phyloP scores from a whole-genome alignment of 2,797 vertebrate genomes.

The Malurus splendens region DNA sequence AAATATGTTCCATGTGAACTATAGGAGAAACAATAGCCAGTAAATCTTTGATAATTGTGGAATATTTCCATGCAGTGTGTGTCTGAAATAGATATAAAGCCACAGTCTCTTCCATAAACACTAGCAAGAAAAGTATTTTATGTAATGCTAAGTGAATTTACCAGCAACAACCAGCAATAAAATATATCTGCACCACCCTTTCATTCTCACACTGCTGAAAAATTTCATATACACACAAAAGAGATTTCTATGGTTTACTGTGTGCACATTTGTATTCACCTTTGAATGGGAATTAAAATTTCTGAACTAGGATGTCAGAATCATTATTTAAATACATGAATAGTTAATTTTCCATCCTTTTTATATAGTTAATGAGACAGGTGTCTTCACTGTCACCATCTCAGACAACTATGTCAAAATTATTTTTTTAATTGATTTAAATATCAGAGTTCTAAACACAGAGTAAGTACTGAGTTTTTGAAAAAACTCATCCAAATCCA shows the following conservation, averaged over 20 bases:
- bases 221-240: not conserved
- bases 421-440: not conserved
- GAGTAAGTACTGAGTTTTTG: not conserved
- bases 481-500: not conserved
- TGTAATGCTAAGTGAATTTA: not conserved
- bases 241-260: not conserved
- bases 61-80: not conserved
- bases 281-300: not conserved
- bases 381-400: not conserved
- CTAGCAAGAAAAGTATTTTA: not conserved
- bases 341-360: not conserved
- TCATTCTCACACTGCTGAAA: not conserved
- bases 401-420: not conserved
- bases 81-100: conserved; percentile 3
- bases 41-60: not conserved
- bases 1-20: not conserved
- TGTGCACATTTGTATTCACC: not conserved
- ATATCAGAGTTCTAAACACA: not conserved
- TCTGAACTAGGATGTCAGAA: not conserved
- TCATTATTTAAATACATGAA: not conserved
- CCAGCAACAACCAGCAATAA: not conserved
- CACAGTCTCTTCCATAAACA: not conserved
- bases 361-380: not conserved
- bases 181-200: not conserved
- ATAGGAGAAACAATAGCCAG: not conserved